Percentiles rank a stretch among this genome's conserved stretches.
phyloP scores from a whole-genome alignment of 2,888 invertebrate genomes.

The Lepidocyrtinus sp. region DNA sequence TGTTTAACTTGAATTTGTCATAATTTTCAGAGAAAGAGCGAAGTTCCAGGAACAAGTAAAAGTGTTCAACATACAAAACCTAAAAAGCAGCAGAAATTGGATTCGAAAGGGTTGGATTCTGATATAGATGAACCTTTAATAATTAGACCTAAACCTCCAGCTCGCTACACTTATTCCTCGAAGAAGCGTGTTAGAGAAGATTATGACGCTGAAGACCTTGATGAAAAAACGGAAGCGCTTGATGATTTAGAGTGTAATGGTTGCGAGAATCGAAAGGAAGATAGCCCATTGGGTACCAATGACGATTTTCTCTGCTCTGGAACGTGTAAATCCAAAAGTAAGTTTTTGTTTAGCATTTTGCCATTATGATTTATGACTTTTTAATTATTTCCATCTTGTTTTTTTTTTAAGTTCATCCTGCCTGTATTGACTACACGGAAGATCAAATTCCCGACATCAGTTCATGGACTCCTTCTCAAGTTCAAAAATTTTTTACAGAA shows the following conservation, averaged over 20 bases:
- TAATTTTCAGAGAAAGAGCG: background rate
- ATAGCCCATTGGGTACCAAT: constrained; percentile 26
- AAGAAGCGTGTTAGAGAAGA: constrained; percentile 14
- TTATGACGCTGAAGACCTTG: background rate
- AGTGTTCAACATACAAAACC: background rate
- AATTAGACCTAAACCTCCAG: constrained; percentile 22
- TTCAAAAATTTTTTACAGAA: constrained; percentile 84
- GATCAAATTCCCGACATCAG: constrained; percentile 70
- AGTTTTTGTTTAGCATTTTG: background rate
- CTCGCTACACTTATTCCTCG: constrained; percentile 41
- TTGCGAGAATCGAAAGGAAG: constrained; percentile 47
- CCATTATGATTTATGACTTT: constrained; percentile 15
- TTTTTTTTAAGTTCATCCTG: constrained; percentile 73
- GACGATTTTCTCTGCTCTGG: constrained; percentile 51
- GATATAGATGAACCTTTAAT: background rate
- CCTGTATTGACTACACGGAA: constrained; percentile 74
- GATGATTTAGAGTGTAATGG: constrained; percentile 35
- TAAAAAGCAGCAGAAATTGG: background rate
- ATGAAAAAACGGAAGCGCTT: background rate
- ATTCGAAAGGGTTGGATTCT: background rate
- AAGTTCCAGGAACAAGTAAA: background rate
- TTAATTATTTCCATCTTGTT: background rate
- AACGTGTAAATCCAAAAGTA: constrained; percentile 50
- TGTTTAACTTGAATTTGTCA: background rate
- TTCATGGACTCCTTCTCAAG: constrained; percentile 71